Evolutionary conservation across 2,113 vertebrate genomes (phyloP).

Genomic region (Oncorhynchus clarkii): DNA sequence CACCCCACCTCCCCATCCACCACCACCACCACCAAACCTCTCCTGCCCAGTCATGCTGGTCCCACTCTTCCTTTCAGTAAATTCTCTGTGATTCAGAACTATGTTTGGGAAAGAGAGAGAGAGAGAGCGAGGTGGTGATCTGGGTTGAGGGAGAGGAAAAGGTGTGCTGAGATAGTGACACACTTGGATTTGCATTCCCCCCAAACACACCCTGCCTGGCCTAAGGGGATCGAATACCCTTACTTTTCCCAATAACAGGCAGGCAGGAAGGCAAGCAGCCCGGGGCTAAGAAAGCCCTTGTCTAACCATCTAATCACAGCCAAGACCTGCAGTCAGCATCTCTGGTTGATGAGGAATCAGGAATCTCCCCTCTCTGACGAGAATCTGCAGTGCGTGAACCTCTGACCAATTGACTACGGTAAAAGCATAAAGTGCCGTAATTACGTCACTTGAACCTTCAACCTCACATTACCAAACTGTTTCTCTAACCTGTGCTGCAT

Average conservation of each 20-base stretch:
- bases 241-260: not conserved
- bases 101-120: not conserved
- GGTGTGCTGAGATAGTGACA: not conserved
- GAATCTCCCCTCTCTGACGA: conserved; percentile 21
- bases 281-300: not conserved
- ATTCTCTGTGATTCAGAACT: too few relatives aligned
- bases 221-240: too few relatives aligned
- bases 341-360: not conserved
- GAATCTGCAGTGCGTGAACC: conserved; percentile 8
- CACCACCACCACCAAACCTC: not conserved
- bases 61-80: too few relatives aligned
- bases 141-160: not conserved
- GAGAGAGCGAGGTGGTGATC: not conserved
- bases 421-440: conserved; percentile 36
- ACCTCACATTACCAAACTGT: conserved; percentile 11
- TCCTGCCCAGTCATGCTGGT: not conserved
- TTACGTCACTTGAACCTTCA: conserved; percentile 21
- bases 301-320: not conserved
- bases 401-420: conserved; percentile 26
- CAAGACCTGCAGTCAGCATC: conserved; percentile 19
- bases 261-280: not conserved
- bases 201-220: not conserved
- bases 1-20: not conserved
- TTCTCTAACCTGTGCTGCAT: conserved; percentile 20
- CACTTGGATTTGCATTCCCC: not conserved